phyloP scores from a whole-genome alignment of 2,113 vertebrate species.

The Neoarius graeffei region DNA sequence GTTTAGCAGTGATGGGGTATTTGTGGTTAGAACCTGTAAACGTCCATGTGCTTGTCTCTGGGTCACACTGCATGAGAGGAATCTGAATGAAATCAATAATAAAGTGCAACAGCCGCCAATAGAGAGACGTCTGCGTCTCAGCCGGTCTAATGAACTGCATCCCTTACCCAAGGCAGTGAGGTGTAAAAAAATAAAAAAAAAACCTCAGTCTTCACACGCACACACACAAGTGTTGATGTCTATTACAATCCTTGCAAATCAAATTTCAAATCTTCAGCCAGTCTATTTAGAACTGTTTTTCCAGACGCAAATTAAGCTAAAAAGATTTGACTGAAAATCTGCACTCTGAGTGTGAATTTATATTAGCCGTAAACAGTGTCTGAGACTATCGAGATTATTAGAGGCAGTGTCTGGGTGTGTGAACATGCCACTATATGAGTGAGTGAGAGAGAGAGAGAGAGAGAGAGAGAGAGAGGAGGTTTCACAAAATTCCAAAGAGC shows the following conservation, averaged over 20 bases:
- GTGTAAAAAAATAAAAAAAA: constrained; percentile 63
- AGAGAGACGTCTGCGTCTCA: constrained; percentile 49
- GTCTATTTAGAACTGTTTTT: constrained; percentile 20
- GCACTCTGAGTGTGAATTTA: not conserved
- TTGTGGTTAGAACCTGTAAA: too few species aligned
- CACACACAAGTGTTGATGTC: constrained; percentile 28
- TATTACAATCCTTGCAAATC: constrained; percentile 31
- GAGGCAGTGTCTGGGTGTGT: not conserved
- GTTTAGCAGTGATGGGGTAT: too few species aligned
- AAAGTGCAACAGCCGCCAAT: constrained; percentile 54
- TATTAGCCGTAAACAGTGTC: not conserved
- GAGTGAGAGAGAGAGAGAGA: not conserved
- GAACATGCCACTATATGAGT: not conserved
- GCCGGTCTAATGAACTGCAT: constrained; percentile 68
- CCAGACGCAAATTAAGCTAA: constrained; percentile 2
- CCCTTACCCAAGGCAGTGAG: constrained; percentile 73
- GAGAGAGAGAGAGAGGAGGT: not conserved
- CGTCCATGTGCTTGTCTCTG: too few species aligned
- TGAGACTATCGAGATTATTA: not conserved
- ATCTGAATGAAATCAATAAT: constrained; percentile 61
- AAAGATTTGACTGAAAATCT: constrained; percentile 15
- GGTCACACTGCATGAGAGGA: too few species aligned
- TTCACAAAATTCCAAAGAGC: not conserved
- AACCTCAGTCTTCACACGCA: not conserved
- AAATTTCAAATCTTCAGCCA: constrained; percentile 25